These are phyloP conservation scores for Smutsia gigantea DNA, from an alignment of 2,797 vertebrate genomes.

Conservation along the genomic window DNA sequence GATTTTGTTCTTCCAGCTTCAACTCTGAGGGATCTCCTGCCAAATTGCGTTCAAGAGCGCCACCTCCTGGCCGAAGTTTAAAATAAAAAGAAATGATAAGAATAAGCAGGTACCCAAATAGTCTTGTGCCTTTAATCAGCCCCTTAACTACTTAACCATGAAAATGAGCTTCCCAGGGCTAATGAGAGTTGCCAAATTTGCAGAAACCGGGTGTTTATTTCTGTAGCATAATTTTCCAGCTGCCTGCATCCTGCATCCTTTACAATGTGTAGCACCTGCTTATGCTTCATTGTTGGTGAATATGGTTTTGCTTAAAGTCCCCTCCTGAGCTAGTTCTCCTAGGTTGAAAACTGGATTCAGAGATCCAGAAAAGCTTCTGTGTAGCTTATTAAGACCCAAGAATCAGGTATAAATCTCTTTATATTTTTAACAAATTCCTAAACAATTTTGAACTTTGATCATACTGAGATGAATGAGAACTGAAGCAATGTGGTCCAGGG, in stretches of 20 bases:
- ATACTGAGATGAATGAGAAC: not conserved
- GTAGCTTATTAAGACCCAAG: not conserved
- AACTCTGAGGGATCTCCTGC: not conserved
- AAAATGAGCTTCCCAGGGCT: slow-evolving; percentile 76
- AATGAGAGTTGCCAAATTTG: slow-evolving; percentile 75
- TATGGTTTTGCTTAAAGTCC: slow-evolving; percentile 11
- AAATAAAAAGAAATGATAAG: slow-evolving; percentile 35
- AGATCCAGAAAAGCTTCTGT: not conserved
- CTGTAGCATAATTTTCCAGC: slow-evolving; percentile 77
- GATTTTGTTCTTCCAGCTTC: not conserved
- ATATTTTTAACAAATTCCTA: not conserved
- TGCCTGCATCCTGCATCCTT: slow-evolving; percentile 58
- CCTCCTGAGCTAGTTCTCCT: not conserved
- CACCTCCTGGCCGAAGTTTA: slow-evolving; percentile 71
- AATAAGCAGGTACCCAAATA: slow-evolving; percentile 60
- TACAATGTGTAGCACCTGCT: slow-evolving; percentile 65
- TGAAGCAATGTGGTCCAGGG: not conserved
- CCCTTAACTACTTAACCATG: slow-evolving; percentile 75
- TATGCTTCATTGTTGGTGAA: not conserved
- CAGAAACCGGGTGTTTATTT: slow-evolving; percentile 77
- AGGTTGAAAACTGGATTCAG: not conserved
- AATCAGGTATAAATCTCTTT: not conserved
- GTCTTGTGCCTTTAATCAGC: slow-evolving; percentile 77
- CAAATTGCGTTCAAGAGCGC: slow-evolving; percentile 58
- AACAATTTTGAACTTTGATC: not conserved